These are phyloP conservation scores for Leptopilina boulardi DNA, from an alignment of 1,140 invertebrate genomes.

Conservation along the genomic window DNA sequence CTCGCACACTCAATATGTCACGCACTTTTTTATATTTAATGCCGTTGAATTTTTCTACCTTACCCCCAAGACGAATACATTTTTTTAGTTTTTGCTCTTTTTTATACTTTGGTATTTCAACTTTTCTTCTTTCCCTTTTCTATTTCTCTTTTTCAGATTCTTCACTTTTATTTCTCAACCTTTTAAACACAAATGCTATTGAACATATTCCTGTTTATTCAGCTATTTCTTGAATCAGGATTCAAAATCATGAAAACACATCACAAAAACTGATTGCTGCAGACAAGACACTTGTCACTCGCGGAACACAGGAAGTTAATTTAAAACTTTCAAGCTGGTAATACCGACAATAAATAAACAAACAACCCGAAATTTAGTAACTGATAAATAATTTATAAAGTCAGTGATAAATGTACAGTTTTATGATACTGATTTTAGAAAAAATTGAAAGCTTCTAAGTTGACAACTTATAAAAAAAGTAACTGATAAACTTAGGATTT, in stretches of 20 bases:
- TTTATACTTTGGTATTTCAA: neutral
- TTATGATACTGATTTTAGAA: too few species aligned
- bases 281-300: neutral
- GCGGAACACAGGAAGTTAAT: neutral
- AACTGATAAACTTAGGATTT: too few species aligned
- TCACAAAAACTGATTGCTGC: neutral
- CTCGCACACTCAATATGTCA: conserved; percentile 7
- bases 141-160: neutral
- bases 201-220: too few species aligned
- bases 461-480: too few species aligned
- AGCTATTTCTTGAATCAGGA: neutral
- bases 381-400: too few species aligned
- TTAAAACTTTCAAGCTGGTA: too few species aligned
- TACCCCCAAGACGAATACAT: neutral
- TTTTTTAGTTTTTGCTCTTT: neutral
- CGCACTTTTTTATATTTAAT: neutral
- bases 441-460: too few species aligned
- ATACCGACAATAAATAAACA: too few species aligned
- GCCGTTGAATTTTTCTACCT: neutral
- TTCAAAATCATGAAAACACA: neutral
- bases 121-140: neutral
- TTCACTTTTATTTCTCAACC: neutral
- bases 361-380: too few species aligned
- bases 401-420: too few species aligned
- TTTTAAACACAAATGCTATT: neutral